Percentiles rank a stretch among this genome's conserved stretches.
Evolutionary conservation across 1,140 invertebrate genomes (phyloP).

Genomic region (Meloidogyne chitwoodi): DNA sequence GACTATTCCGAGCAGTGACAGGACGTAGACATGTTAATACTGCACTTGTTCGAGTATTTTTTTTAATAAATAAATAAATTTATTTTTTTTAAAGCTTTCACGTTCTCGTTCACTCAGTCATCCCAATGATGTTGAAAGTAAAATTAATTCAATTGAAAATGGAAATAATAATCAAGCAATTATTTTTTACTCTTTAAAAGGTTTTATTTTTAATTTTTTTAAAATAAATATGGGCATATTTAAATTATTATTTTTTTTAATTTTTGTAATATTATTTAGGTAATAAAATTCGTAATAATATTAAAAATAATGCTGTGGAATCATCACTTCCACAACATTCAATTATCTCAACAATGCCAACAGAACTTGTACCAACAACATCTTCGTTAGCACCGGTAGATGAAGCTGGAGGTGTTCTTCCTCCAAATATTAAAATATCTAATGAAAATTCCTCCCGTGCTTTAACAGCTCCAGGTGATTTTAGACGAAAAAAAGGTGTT

Average conservation of each 20-base stretch:
- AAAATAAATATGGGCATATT: too few relatives aligned
- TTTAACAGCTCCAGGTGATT: conserved; percentile 13
- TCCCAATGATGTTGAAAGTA: not conserved
- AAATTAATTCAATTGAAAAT: not conserved
- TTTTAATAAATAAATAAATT: not conserved
- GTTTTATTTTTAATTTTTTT: not conserved
- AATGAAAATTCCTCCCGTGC: conserved; percentile 8
- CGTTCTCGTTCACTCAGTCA: not conserved
- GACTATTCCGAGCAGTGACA: conserved; percentile 21
- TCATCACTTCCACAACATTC: not conserved
- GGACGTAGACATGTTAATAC: conserved; percentile 13
- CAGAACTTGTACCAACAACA: not conserved
- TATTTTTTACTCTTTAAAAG: not conserved
- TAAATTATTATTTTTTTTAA: too few relatives aligned
- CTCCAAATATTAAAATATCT: not conserved
- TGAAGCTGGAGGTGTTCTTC: not conserved
- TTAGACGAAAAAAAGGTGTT: not conserved
- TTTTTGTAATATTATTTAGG: not conserved
- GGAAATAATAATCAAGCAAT: not conserved
- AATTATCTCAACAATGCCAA: not conserved
- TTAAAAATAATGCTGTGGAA: not conserved
- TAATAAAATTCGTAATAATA: not conserved
- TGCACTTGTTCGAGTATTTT: not conserved
- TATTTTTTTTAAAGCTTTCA: not conserved
- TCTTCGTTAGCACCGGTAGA: not conserved